Evolutionary conservation across 2,113 vertebrate species (phyloP).

Genomic region (Coturnix japonica): DNA sequence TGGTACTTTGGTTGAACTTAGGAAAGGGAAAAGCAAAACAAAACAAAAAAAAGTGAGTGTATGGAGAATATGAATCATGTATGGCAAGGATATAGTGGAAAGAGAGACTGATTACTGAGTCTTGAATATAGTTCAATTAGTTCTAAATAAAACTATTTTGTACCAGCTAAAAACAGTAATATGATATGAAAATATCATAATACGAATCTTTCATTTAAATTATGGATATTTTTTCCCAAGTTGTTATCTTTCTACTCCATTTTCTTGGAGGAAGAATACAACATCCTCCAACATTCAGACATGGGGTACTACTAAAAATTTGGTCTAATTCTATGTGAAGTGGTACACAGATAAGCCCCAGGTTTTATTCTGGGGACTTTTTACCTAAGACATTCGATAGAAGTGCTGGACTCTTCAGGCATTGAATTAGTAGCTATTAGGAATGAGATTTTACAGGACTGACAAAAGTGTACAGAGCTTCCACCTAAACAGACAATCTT

Average conservation of each 20-base stretch:
- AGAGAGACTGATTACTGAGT: background rate
- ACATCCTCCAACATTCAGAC: background rate
- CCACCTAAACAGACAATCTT: rapidly evolving
- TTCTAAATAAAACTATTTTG: background rate
- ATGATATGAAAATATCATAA: no score
- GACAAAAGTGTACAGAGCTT: background rate
- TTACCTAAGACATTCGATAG: background rate
- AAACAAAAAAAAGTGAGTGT: background rate
- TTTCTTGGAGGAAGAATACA: background rate
- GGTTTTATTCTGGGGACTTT: background rate
- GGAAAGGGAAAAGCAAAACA: background rate
- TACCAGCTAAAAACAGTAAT: background rate
- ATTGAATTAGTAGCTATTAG: background rate
- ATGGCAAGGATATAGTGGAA: background rate
- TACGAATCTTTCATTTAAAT: constrained; percentile 5
- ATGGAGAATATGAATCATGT: background rate
- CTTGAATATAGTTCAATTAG: background rate
- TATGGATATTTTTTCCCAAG: background rate
- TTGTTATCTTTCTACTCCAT: background rate
- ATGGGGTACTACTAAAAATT: background rate
- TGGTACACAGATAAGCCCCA: background rate
- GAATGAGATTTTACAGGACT: background rate
- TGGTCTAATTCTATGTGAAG: background rate
- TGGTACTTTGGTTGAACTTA: background rate
- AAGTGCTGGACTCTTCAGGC: background rate